phyloP scores from a whole-genome alignment of 2,888 invertebrate genomes.

The Lochmaea crataegi region DNA sequence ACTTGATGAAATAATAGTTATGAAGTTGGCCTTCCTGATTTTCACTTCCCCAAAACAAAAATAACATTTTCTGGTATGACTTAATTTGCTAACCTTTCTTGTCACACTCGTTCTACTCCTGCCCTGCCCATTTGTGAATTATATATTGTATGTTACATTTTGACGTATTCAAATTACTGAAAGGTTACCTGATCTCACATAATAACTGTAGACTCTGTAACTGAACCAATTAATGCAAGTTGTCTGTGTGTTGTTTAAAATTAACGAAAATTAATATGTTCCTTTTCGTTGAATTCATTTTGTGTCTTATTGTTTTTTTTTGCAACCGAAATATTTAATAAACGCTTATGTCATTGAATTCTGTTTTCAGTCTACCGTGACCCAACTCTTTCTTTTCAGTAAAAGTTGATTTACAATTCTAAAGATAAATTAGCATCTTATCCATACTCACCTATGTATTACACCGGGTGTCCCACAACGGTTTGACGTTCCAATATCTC shows the following conservation, averaged over 20 bases:
- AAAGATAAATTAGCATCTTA: background rate
- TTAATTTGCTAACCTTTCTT: too few relatives aligned
- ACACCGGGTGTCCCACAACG: too few relatives aligned
- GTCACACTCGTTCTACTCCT: background rate
- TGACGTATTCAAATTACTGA: background rate
- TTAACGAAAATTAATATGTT: too few relatives aligned
- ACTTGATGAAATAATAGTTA: too few relatives aligned
- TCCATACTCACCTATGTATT: background rate
- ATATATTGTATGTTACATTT: background rate
- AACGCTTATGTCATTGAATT: background rate
- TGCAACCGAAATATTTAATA: background rate
- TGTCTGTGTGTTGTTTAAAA: background rate
- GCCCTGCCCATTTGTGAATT: background rate
- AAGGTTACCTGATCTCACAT: slow-evolving; percentile 13
- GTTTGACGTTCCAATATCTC: too few relatives aligned
- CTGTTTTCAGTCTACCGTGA: background rate
- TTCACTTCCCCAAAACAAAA: too few relatives aligned
- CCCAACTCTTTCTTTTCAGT: background rate
- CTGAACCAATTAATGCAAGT: background rate
- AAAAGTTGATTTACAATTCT: background rate
- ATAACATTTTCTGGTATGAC: too few relatives aligned
- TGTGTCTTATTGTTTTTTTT: background rate
- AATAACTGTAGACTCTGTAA: background rate
- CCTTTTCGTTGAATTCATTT: too few relatives aligned
- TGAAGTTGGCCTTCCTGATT: too few relatives aligned